Evolutionary conservation across 1,140 invertebrate species (phyloP).

Genomic region (Drosophila littoralis): DNA sequence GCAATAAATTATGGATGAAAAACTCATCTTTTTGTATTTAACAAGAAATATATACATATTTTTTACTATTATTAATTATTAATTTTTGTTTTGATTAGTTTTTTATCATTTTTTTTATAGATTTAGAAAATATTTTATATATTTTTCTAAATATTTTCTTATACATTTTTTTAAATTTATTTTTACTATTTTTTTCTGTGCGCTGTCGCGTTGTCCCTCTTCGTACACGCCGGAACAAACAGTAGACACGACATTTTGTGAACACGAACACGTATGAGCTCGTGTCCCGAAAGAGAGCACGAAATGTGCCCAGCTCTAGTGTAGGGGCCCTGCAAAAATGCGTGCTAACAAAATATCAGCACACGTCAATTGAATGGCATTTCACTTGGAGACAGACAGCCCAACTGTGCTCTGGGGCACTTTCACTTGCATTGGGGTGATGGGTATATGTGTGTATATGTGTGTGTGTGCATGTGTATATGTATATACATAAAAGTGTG

Average conservation of each 20-base stretch:
- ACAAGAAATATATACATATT: too few species aligned
- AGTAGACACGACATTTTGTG: neutral
- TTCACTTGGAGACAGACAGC: conserved; percentile 72
- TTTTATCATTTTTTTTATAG: too few species aligned
- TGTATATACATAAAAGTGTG: neutral
- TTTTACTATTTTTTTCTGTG: too few species aligned
- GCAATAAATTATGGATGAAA: too few species aligned
- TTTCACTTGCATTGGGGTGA: conserved; percentile 48
- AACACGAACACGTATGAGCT: neutral
- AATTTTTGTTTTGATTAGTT: too few species aligned
- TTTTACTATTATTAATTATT: too few species aligned
- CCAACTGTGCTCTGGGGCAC: conserved; percentile 66
- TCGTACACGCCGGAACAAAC: too few species aligned
- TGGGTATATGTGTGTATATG: neutral
- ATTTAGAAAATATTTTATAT: too few species aligned
- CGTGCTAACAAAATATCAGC: conserved; percentile 54
- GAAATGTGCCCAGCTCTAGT: neutral
- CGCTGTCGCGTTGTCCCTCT: too few species aligned
- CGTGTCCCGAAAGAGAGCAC: neutral
- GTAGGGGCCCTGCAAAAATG: conserved; percentile 19
- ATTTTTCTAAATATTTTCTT: too few species aligned
- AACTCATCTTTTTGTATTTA: too few species aligned
- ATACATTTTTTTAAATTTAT: too few species aligned
- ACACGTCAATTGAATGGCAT: conserved; percentile 75
- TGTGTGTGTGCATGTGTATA: neutral